Conservation (phyloP, 2,888 invertebrate genomes). For the Electrophaes corylata region DNA sequence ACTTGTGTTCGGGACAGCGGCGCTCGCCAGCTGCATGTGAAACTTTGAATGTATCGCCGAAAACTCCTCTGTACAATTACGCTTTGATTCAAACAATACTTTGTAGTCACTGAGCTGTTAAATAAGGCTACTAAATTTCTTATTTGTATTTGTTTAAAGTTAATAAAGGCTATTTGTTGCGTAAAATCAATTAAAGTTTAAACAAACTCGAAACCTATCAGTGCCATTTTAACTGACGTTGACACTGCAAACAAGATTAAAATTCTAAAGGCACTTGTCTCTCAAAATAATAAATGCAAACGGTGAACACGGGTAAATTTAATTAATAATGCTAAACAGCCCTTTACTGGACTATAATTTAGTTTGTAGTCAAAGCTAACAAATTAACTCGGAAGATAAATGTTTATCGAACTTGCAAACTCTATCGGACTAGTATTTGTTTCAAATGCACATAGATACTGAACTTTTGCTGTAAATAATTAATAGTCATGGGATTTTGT, state of each 20-base stretch:
- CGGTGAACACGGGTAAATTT: constrained; percentile 57
- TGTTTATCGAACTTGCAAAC: constrained; percentile 28
- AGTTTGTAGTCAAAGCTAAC: constrained; percentile 57
- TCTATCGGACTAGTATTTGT: constrained; percentile 2
- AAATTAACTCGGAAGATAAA: constrained; percentile 45
- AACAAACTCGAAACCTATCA: constrained; percentile 44
- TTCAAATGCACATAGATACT: constrained; percentile 8
- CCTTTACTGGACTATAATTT: constrained; percentile 63
- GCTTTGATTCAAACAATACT: constrained; percentile 10
- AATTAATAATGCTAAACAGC: constrained; percentile 69
- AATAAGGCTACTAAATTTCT: not conserved
- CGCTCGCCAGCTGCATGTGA: constrained; percentile 70
- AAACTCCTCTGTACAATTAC: constrained; percentile 12
- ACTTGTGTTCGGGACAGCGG: constrained; percentile 85
- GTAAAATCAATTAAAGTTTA: constrained; percentile 41
- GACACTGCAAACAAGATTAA: constrained; percentile 56
- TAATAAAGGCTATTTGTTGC: constrained; percentile 4
- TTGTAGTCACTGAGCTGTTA: not conserved
- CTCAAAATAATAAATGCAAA: constrained; percentile 63
- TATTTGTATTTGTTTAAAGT: not conserved
- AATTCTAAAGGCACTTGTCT: constrained; percentile 51
- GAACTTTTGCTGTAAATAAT: too few species aligned
- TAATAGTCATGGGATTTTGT: not conserved
- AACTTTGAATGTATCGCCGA: constrained; percentile 46
- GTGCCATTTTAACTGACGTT: constrained; percentile 41